Percentiles rank a stretch among this genome's conserved stretches.
These are phyloP conservation scores for Patella depressa DNA, from an alignment of 2,888 invertebrate species.

Conservation along the genomic window DNA sequence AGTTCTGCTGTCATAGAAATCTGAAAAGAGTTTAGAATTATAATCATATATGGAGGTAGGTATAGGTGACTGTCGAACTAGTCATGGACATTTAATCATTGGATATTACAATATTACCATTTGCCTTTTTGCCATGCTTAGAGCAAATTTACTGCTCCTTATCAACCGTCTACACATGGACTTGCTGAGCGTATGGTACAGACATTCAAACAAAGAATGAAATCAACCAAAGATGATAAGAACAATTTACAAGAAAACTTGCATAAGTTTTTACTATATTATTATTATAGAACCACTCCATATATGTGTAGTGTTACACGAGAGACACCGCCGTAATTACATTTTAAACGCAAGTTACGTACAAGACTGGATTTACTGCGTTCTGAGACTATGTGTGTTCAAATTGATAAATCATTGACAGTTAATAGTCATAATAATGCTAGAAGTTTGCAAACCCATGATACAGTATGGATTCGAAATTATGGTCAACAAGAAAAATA, in stretches of 20 bases:
- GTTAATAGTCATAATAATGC: background rate
- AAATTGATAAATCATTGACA: background rate
- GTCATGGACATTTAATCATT: no score
- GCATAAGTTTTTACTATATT: background rate
- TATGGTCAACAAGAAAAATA: background rate
- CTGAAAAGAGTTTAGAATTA: no score
- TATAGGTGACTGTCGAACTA: no score
- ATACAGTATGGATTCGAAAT: background rate
- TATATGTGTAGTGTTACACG: background rate
- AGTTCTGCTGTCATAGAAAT: no score
- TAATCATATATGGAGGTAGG: no score
- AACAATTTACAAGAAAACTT: background rate
- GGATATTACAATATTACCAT: no score
- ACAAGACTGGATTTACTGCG: background rate
- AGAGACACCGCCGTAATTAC: background rate
- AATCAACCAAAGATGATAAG: conserved; percentile 21
- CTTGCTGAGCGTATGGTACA: conserved; percentile 41
- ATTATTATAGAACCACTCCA: background rate
- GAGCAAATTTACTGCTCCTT: conserved; percentile 28
- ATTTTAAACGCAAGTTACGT: background rate
- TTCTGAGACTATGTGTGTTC: no score
- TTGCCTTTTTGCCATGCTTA: no score
- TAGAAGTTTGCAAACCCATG: background rate
- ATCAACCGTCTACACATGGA: conserved; percentile 42
- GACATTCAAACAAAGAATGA: conserved; percentile 40